A percentile compares a stretch with the other conserved stretches of the same genome.
phyloP scores from a whole-genome alignment of 2,888 invertebrate genomes.

The Clunio marinus region DNA sequence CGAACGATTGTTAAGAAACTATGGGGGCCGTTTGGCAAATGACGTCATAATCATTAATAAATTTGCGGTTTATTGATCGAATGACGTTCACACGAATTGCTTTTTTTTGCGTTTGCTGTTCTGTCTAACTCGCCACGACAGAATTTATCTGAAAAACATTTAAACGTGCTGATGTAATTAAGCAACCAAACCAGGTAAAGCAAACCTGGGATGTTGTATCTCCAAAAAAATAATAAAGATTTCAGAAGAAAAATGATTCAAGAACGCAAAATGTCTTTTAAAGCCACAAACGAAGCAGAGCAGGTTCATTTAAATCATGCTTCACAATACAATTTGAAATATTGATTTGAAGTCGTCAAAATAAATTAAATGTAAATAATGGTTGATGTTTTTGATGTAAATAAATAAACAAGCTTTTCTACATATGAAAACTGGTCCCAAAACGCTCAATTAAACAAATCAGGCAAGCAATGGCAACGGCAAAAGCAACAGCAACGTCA shows the following conservation, averaged over 20 bases:
- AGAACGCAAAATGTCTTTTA: too few relatives aligned
- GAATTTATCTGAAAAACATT: too few relatives aligned
- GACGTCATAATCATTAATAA: too few relatives aligned
- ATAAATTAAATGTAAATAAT: slow-evolving; percentile 22
- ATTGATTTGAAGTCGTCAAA: slow-evolving; percentile 22
- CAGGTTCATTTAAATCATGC: slow-evolving; percentile 1
- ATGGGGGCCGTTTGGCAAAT: too few relatives aligned
- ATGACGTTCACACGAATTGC: too few relatives aligned
- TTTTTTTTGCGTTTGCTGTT: too few relatives aligned
- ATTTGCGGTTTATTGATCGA: too few relatives aligned
- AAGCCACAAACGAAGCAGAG: not conserved
- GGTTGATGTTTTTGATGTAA: not conserved
- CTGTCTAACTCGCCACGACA: too few relatives aligned
- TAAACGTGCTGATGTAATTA: too few relatives aligned
- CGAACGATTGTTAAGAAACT: too few relatives aligned
- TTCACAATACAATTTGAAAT: slow-evolving; percentile 6
- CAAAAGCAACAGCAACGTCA: not conserved
- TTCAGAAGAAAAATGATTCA: too few relatives aligned
- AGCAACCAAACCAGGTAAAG: too few relatives aligned
- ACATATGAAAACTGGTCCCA: slow-evolving; percentile 13
- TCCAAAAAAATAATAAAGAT: slow-evolving; percentile 8
- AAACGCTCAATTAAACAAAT: not conserved
- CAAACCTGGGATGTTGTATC: slow-evolving; percentile 5
- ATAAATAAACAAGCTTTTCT: not conserved
- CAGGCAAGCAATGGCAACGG: not conserved